Conservation (phyloP, 1,140 invertebrate genomes). For the Drosophila auraria region DNA sequence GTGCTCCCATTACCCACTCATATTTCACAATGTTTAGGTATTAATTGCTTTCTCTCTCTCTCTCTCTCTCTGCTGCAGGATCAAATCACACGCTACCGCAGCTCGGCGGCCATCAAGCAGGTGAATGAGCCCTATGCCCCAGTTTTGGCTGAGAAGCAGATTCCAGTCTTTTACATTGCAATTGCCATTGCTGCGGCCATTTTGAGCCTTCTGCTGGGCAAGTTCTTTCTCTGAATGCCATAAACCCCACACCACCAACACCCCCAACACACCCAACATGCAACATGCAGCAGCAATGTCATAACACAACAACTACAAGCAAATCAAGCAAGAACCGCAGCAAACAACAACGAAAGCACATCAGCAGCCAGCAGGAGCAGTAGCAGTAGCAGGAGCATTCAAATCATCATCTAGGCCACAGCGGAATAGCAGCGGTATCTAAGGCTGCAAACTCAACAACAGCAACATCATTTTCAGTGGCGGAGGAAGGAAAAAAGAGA, state of each 20-base stretch:
- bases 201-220: conserved; percentile 87
- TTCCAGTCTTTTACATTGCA: conserved; percentile 86
- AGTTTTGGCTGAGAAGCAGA: conserved; percentile 84
- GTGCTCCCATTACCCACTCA: too few species aligned
- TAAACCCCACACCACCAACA: conserved; percentile 44
- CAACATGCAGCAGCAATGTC: conserved; percentile 29
- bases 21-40: neutral
- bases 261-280: conserved; percentile 19
- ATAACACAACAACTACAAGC: conserved; percentile 15
- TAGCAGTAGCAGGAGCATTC: neutral
- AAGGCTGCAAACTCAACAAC: conserved; percentile 10
- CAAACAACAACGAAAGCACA: conserved; percentile 32
- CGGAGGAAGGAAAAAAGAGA: neutral
- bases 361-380: conserved; percentile 11
- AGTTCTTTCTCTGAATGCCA: conserved; percentile 87
- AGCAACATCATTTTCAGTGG: neutral
- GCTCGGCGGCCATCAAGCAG: conserved; percentile 58
- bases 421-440: neutral
- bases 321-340: conserved; percentile 14
- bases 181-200: conserved; percentile 86
- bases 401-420: conserved; percentile 4
- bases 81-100: conserved; percentile 87
- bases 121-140: conserved; percentile 79
- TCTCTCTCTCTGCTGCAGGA: conserved; percentile 82
- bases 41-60: neutral